Percentiles rank a stretch among this genome's conserved stretches.
These are phyloP conservation scores for Lampris incognitus DNA, from an alignment of 2,113 vertebrate genomes.

Conservation along the genomic window DNA sequence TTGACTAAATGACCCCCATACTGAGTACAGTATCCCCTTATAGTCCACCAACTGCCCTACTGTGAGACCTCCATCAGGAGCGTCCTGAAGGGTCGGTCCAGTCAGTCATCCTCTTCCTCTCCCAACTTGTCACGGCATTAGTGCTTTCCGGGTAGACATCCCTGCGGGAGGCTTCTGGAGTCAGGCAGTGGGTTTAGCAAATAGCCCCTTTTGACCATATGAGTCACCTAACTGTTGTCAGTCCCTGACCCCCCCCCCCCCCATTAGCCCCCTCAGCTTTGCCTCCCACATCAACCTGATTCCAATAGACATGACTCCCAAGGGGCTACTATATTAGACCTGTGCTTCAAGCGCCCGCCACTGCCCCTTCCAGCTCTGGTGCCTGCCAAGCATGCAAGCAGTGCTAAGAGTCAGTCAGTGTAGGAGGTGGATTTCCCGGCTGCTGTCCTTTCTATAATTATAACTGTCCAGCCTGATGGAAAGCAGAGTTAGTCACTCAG, in stretches of 20 bases:
- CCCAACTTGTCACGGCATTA: neutral
- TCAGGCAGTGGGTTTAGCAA: conserved; percentile 53
- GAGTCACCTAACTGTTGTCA: conserved; percentile 64
- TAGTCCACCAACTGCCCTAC: neutral
- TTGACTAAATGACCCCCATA: neutral
- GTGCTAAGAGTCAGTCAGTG: conserved; percentile 38
- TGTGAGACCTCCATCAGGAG: neutral
- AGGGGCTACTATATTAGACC: conserved; percentile 52
- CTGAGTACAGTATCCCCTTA: neutral
- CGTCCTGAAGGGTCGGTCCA: conserved; percentile 11
- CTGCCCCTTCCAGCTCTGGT: conserved; percentile 16
- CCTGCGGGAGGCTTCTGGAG: conserved; percentile 39
- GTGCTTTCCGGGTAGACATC: conserved; percentile 58
- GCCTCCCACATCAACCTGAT: conserved; percentile 65
- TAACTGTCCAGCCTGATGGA: conserved; percentile 27
- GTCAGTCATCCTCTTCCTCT: conserved; percentile 4
- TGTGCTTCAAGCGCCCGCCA: conserved; percentile 6
- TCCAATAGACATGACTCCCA: conserved; percentile 59
- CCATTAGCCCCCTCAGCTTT: conserved; percentile 18
- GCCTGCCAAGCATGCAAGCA: conserved; percentile 44
- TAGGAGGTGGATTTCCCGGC: conserved; percentile 26
- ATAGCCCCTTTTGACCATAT: conserved; percentile 44
- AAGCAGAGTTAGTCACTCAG: conserved; percentile 8
- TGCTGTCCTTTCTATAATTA: conserved; percentile 8
- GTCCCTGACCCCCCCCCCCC: conserved; percentile 29